phyloP scores from a whole-genome alignment of 2,113 vertebrate species.

The Tragulus kanchil region DNA sequence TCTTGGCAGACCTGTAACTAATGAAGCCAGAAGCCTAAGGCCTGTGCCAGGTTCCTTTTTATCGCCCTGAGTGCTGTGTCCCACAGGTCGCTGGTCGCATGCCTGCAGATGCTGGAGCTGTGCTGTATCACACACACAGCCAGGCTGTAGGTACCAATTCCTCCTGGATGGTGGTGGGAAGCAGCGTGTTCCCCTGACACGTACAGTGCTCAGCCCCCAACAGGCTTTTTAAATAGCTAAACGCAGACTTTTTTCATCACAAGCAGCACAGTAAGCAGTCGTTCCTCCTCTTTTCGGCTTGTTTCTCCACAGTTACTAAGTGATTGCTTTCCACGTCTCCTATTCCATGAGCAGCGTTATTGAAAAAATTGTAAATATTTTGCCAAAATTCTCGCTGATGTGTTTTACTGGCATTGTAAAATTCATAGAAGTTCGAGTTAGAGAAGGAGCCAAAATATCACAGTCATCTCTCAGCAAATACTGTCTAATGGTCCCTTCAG shows the following conservation, averaged over 20 bases:
- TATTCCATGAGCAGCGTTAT: conserved; percentile 54
- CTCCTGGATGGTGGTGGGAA: conserved; percentile 11
- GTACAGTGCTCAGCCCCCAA: neutral
- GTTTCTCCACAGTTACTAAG: conserved; percentile 54
- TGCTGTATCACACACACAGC: neutral
- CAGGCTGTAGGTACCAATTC: neutral
- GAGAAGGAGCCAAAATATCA: conserved; percentile 64
- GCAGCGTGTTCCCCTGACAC: neutral
- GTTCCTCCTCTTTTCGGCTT: conserved; percentile 48
- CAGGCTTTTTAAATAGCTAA: conserved; percentile 39
- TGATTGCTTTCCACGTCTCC: conserved; percentile 58
- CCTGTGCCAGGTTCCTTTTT: conserved; percentile 71
- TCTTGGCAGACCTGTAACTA: conserved; percentile 82
- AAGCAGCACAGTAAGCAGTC: conserved; percentile 42
- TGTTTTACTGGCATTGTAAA: conserved; percentile 75
- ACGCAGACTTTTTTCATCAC: conserved; percentile 10
- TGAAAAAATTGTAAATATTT: conserved; percentile 74
- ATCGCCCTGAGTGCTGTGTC: conserved; percentile 63
- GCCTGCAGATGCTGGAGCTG: conserved; percentile 32
- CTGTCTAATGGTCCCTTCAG: conserved; percentile 25
- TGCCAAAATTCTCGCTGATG: conserved; percentile 73
- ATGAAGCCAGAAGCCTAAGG: conserved; percentile 77
- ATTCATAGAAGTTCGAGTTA: conserved; percentile 77
- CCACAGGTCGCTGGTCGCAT: conserved; percentile 54
- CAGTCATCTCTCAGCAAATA: conserved; percentile 67